Conservation (phyloP, 2,113 vertebrate species). For the Gadus macrocephalus region DNA sequence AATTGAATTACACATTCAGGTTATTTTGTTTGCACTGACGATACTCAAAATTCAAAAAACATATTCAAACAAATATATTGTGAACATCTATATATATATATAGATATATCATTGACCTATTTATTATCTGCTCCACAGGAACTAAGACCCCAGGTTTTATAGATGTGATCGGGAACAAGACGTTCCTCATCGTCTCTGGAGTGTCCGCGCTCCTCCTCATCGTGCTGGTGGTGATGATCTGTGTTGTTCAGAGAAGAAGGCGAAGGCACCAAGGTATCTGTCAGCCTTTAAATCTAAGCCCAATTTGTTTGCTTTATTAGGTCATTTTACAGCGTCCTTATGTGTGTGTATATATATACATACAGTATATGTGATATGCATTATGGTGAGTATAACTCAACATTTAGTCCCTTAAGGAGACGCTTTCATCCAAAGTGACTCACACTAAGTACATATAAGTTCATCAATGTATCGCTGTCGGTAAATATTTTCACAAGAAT, state of each 20-base stretch:
- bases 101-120: no score
- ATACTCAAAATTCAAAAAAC: no score
- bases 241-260: constrained; percentile 11
- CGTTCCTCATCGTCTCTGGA: constrained; percentile 16
- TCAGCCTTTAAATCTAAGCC: background rate
- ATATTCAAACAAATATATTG: no score
- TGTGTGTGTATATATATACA: background rate
- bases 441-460: no score
- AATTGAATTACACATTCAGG: background rate
- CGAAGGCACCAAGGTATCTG: constrained; percentile 30
- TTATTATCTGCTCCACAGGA: constrained; percentile 16
- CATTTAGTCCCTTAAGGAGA: no score
- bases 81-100: no score
- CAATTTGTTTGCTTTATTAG: background rate
- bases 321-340: background rate
- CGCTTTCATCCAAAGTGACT: no score
- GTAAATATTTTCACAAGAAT: no score
- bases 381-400: no score
- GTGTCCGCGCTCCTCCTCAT: constrained; percentile 14
- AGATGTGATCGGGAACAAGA: accelerated
- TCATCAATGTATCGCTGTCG: no score
- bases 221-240: constrained; percentile 15
- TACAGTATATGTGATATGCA: no score
- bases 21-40: no score
- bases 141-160: accelerated